Conservation (phyloP, 2,888 invertebrate genomes). For the Pollenia angustigena region DNA sequence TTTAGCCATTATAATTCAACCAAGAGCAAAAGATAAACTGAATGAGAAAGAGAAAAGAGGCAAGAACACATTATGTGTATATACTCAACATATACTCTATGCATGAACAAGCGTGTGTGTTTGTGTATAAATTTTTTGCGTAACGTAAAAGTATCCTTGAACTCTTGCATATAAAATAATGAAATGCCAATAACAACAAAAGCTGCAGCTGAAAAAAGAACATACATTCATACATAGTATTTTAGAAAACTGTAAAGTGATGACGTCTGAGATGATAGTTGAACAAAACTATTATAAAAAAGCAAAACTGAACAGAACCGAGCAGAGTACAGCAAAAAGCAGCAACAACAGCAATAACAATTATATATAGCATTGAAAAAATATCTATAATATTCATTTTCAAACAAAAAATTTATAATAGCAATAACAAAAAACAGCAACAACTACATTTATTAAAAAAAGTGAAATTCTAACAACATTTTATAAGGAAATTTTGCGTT, state of each 20-base stretch:
- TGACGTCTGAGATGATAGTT: conserved; percentile 54
- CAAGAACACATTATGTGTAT: conserved; percentile 36
- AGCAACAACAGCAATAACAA: conserved; percentile 19
- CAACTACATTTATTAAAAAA: background rate
- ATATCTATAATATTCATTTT: conserved; percentile 18
- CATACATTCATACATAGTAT: conserved; percentile 21
- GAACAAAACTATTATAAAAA: background rate
- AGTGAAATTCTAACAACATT: background rate
- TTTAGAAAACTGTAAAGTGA: conserved; percentile 33
- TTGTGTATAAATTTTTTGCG: conserved; percentile 63
- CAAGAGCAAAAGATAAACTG: conserved; percentile 37
- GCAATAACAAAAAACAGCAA: background rate
- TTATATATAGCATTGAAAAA: conserved; percentile 35
- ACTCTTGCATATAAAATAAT: conserved; percentile 71
- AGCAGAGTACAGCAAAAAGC: background rate
- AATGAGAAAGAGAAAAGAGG: conserved; percentile 24
- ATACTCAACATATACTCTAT: background rate
- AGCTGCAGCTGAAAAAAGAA: background rate
- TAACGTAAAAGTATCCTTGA: conserved; percentile 76
- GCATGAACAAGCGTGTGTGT: background rate
- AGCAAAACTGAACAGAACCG: background rate
- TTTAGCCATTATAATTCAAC: conserved; percentile 24
- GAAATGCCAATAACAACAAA: conserved; percentile 51
- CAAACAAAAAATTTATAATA: background rate
- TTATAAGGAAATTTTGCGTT: background rate